Evolutionary conservation across 2,113 vertebrate species (phyloP), one percentile per base, ranked within the genome.

Genomic region (Leuciscus idus): DNA sequence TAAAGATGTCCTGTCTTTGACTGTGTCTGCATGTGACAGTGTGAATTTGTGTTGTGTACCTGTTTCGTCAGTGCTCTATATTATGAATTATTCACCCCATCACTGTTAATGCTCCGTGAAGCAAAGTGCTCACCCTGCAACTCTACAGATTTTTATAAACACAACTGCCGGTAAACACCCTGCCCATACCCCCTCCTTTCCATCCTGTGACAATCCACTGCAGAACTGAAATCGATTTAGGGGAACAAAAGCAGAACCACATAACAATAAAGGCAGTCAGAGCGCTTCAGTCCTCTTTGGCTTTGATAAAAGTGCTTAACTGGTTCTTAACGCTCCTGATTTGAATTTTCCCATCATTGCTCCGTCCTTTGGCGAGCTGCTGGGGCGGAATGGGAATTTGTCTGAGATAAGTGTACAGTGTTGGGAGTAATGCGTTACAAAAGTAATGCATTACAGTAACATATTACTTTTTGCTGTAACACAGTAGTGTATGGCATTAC

Each of bases 101-200:
- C 72, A 50, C 86, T 61, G 81, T 81, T 83, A 48, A 77, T 61
- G 80, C 62, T 28, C 61, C 85, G 23, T 87, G 17, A 72, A n/a
- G 64, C 79, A 92, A 93, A 93, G 85, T 92, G 92, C 91, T 86
- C 91, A 90, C 88, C 91, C 90, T 91, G 90, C 91, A 93, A 86
- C 87, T 91, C 85, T 90, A 89, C 64, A 72, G 85, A 87, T 92
- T 91, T 93, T 91, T 86, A 90, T 87, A 92, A 93, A 92, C 87
- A 90, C 86, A 62, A 59, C 72, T 85, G 70, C 23, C 59, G 4
- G 74, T 68, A 78, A 85, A 78, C 21, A 36, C 26, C 46, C 57
- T 3, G 43, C 46, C 30, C 59, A 23, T 68, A 75, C 43, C 33
- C 30, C 30, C 23, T 55, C 13, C 33, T 68, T 52, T 33, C n/a